Percentiles rank a stretch among this genome's conserved stretches.
Evolutionary conservation across 2,888 invertebrate genomes (phyloP).

Genomic region (Odontomyia ornata): DNA sequence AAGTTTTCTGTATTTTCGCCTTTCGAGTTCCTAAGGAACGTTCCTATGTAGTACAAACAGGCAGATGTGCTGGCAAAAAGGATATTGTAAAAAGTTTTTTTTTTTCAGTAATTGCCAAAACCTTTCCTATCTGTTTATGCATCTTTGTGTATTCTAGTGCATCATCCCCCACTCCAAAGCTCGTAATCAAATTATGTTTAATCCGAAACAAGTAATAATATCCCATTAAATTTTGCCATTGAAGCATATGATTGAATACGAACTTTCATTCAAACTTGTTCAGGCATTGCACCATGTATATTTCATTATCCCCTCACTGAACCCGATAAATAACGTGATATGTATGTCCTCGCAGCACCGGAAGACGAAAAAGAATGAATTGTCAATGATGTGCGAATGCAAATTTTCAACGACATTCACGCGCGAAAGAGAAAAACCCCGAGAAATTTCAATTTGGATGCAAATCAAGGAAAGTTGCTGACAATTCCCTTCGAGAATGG

Average conservation of each 20-base stretch:
- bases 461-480: conserved; percentile 25
- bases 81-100: no score
- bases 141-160: no score
- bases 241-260: not conserved
- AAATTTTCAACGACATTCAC: conserved; percentile 7
- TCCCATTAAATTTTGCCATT: not conserved
- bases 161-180: no score
- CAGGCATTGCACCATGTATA: not conserved
- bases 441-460: conserved; percentile 42
- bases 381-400: not conserved
- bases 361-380: not conserved
- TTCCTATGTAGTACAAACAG: no score
- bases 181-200: no score
- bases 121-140: no score
- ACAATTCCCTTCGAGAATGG: not conserved
- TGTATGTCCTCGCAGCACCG: no score
- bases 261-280: not conserved
- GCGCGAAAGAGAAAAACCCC: not conserved
- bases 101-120: no score
- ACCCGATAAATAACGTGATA: not conserved
- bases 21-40: no score
- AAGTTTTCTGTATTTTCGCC: no score
- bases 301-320: not conserved
- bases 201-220: not conserved
- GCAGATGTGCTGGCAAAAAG: no score